A percentile compares a stretch with the other conserved stretches of the same genome.
Conservation (phyloP, 53 echinoderm and acorn worm species). For the Hippasteria phrygiana region DNA sequence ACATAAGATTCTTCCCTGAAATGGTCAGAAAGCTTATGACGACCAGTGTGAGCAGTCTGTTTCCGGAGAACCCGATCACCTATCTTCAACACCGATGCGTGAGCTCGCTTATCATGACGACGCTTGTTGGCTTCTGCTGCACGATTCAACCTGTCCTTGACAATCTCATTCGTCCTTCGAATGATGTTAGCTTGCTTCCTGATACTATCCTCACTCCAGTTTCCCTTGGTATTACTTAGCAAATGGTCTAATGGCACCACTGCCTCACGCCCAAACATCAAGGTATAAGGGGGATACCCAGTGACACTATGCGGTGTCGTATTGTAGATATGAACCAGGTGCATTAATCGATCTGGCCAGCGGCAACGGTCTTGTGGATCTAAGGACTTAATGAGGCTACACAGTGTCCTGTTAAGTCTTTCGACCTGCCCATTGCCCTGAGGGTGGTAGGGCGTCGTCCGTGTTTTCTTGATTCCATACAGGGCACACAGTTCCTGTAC, state of each 20-base stretch:
- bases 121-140: constrained; percentile 2
- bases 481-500: constrained; percentile 51
- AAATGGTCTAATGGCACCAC: constrained; percentile 44
- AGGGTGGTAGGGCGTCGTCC: constrained; percentile 62
- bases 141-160: not conserved
- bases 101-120: not conserved
- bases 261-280: constrained; percentile 67
- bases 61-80: not conserved
- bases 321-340: constrained; percentile 51
- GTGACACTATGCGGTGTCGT: constrained; percentile 59
- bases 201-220: not conserved
- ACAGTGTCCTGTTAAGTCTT: constrained; percentile 53
- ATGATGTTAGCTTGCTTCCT: not conserved
- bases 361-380: not conserved
- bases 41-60: not conserved
- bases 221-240: not conserved
- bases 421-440: constrained; percentile 51
- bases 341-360: constrained; percentile 55
- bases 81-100: not conserved
- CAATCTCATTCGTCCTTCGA: not conserved
- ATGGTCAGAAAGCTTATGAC: not conserved
- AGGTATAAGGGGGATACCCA: constrained; percentile 49
- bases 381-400: constrained; percentile 42
- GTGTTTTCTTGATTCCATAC: constrained; percentile 49
- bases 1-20: not conserved